phyloP scores from a whole-genome alignment of 2,113 vertebrate species.

The Galeopterus variegatus region DNA sequence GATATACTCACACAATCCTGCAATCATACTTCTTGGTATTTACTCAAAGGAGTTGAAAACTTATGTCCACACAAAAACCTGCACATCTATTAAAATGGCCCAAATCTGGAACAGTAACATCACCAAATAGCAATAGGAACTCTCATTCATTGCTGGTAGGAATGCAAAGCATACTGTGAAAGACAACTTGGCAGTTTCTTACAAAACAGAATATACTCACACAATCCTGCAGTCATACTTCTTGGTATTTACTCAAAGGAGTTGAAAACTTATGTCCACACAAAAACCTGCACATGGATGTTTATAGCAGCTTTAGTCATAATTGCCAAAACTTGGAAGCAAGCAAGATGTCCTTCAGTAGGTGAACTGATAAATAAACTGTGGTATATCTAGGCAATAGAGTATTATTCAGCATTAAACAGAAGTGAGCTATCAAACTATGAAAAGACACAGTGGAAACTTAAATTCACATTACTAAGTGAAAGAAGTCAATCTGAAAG shows the following conservation, averaged over 20 bases:
- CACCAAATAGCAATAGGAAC: neutral
- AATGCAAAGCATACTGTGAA: neutral
- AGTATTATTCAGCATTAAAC: neutral
- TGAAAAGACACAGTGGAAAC: neutral
- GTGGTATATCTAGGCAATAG: neutral
- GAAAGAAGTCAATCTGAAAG: conserved; percentile 12
- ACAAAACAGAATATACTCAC: neutral
- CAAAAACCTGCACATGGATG: neutral
- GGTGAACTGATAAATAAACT: neutral
- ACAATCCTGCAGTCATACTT: neutral
- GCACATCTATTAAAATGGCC: too few relatives aligned
- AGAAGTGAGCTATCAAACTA: neutral
- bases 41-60: neutral
- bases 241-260: neutral
- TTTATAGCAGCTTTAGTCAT: neutral
- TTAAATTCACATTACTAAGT: conserved; percentile 7
- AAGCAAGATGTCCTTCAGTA: conserved; percentile 2
- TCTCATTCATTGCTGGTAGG: neutral
- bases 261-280: neutral
- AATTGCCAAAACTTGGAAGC: neutral
- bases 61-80: neutral
- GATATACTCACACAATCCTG: neutral
- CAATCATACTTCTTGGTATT: neutral
- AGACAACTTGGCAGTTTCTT: neutral
- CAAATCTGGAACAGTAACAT: too few relatives aligned